A percentile compares a stretch with the other conserved stretches of the same genome.
phyloP scores from a whole-genome alignment of 1,140 invertebrate genomes.

The Heliothis virescens region DNA sequence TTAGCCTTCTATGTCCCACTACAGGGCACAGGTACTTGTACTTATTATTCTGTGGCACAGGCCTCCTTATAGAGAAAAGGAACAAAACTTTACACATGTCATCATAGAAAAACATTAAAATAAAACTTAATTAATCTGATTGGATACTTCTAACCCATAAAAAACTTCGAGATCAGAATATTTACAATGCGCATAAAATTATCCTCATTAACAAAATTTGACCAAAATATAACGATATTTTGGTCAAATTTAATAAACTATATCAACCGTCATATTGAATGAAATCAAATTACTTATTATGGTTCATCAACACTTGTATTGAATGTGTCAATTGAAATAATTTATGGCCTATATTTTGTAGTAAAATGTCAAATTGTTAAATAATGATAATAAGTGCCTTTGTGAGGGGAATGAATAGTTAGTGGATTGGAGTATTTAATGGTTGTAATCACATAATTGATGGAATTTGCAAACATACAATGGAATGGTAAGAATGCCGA shows the following conservation, averaged over 20 bases:
- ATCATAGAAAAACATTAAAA: too few relatives aligned
- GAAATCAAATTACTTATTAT: constrained; percentile 23
- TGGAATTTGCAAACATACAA: constrained; percentile 1
- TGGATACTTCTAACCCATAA: too few relatives aligned
- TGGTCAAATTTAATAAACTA: too few relatives aligned
- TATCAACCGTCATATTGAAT: too few relatives aligned
- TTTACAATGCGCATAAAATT: not conserved
- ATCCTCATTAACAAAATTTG: not conserved
- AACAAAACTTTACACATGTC: too few relatives aligned
- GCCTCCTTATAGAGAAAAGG: too few relatives aligned
- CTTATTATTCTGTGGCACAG: too few relatives aligned
- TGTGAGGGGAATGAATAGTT: not conserved
- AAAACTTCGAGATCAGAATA: too few relatives aligned
- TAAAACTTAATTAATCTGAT: too few relatives aligned
- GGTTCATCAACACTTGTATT: constrained; percentile 4
- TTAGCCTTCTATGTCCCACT: too few relatives aligned
- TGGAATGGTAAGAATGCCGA: constrained; percentile 1
- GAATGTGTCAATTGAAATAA: constrained; percentile 8
- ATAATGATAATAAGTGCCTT: not conserved
- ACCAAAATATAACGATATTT: too few relatives aligned
- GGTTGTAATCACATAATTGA: not conserved
- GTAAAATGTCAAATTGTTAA: not conserved
- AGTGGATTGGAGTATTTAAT: not conserved
- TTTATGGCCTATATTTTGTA: not conserved
- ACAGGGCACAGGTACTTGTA: too few relatives aligned